Percentiles rank a stretch among this genome's conserved stretches.
phyloP scores from a whole-genome alignment of 2,797 vertebrate species.

The Aeoliscus strigatus region DNA sequence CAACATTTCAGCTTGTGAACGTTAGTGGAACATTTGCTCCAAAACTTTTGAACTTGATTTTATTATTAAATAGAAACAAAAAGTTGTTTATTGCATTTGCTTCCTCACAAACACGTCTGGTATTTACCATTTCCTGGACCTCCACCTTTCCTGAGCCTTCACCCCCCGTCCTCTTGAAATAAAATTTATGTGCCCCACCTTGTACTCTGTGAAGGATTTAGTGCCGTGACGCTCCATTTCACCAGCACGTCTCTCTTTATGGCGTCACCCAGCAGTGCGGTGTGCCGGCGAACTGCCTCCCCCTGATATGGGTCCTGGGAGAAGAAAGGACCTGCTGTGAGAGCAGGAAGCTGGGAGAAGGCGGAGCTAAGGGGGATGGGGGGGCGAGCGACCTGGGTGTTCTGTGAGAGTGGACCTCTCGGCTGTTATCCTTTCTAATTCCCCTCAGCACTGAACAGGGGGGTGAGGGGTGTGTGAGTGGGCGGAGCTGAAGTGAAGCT shows the following conservation, averaged over 20 bases:
- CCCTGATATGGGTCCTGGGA: slow-evolving; percentile 42
- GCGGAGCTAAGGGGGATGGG: slow-evolving; percentile 37
- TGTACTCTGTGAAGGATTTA: slow-evolving; percentile 37
- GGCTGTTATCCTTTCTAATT: slow-evolving; percentile 84
- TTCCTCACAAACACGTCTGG: too few relatives aligned
- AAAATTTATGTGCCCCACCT: slow-evolving; percentile 29
- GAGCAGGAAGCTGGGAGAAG: slow-evolving; percentile 52
- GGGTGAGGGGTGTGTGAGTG: slow-evolving; percentile 42
- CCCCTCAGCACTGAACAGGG: slow-evolving; percentile 69
- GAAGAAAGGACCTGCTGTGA: slow-evolving; percentile 58
- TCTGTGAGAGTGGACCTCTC: slow-evolving; percentile 75
- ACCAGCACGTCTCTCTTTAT: slow-evolving; percentile 19
- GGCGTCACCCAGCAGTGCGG: slow-evolving; percentile 14
- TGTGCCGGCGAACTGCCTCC: slow-evolving; percentile 35
- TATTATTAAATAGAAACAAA: too few relatives aligned
- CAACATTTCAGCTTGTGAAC: too few relatives aligned
- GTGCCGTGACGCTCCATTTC: slow-evolving; percentile 44
- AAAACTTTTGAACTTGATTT: too few relatives aligned
- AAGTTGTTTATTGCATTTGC: too few relatives aligned
- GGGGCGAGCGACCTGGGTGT: slow-evolving; percentile 85
- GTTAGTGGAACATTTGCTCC: too few relatives aligned
- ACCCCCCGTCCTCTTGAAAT: slow-evolving; percentile 9
- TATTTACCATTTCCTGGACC: too few relatives aligned
- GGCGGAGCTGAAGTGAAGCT: slow-evolving; percentile 69
- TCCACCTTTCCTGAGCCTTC: slow-evolving; percentile 5